A percentile compares a stretch with the other conserved stretches of the same genome.
These are phyloP conservation scores for Anoncus sp. DNA, from an alignment of 2,888 invertebrate genomes.

Conservation along the genomic window DNA sequence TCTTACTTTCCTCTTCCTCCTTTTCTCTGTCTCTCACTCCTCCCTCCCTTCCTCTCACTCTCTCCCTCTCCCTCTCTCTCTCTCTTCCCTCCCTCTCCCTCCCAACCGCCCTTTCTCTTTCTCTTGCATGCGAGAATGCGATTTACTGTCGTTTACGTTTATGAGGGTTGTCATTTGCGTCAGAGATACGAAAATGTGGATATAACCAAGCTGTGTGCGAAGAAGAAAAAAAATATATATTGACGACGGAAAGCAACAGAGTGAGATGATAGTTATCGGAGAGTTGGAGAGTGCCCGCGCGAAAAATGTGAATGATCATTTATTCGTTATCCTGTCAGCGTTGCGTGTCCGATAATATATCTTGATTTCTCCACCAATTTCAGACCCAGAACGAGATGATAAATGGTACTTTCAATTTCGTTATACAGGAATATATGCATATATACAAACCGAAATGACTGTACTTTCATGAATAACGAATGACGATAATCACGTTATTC, in stretches of 20 bases:
- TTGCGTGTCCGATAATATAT: slow-evolving; percentile 44
- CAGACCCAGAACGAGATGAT: slow-evolving; percentile 36
- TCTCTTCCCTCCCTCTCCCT: neutral
- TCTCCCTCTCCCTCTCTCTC: neutral
- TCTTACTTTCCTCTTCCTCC: slow-evolving; percentile 7
- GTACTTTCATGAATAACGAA: slow-evolving; percentile 37
- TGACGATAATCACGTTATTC: slow-evolving; percentile 20
- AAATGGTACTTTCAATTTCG: slow-evolving; percentile 37
- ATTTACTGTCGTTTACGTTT: slow-evolving; percentile 51
- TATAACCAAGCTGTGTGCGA: neutral
- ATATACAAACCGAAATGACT: slow-evolving; percentile 14
- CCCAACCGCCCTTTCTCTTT: slow-evolving; percentile 5
- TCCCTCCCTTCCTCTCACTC: neutral
- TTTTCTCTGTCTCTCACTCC: too few species aligned
- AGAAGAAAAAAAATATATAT: slow-evolving; percentile 30
- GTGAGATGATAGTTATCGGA: slow-evolving; percentile 60
- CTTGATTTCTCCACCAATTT: slow-evolving; percentile 58
- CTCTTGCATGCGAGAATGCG: slow-evolving; percentile 17
- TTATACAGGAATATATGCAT: slow-evolving; percentile 1
- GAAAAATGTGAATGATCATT: slow-evolving; percentile 49
- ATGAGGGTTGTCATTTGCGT: slow-evolving; percentile 54
- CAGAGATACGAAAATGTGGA: slow-evolving; percentile 38
- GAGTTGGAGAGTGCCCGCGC: slow-evolving; percentile 9
- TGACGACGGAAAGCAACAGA: slow-evolving; percentile 38
- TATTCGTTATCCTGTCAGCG: slow-evolving; percentile 52